phyloP scores from a whole-genome alignment of 2,888 invertebrate genomes.

The Cheilosia vernalis region DNA sequence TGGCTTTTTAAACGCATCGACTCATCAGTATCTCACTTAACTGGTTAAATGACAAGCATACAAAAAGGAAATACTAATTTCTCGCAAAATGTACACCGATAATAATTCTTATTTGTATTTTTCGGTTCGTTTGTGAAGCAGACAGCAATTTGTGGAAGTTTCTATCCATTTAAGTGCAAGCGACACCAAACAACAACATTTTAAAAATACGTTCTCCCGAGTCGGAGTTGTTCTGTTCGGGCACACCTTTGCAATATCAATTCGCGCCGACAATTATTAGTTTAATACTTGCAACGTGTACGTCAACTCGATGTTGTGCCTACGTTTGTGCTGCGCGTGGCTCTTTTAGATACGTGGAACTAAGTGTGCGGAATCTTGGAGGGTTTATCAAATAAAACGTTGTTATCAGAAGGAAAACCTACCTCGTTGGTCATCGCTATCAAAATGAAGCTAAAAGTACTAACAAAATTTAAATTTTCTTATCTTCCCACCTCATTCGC shows the following conservation, averaged over 20 bases:
- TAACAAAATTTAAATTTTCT: conserved; percentile 5
- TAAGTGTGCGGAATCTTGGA: conserved; percentile 7
- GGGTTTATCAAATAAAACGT: conserved; percentile 6
- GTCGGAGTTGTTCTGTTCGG: background rate
- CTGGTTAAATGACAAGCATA: conserved; percentile 40
- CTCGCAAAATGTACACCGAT: conserved; percentile 13
- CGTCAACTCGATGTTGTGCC: conserved; percentile 15
- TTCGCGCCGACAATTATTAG: conserved; percentile 14
- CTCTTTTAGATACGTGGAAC: conserved; percentile 36
- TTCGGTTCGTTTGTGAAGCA: conserved; percentile 33
- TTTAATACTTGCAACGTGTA: conserved; percentile 27
- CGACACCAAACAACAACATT: conserved; percentile 42
- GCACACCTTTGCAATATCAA: conserved; percentile 8
- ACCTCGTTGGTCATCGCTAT: conserved; percentile 5
- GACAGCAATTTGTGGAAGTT: conserved; percentile 35
- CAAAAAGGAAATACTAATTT: conserved; percentile 15
- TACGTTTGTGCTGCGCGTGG: conserved; percentile 31
- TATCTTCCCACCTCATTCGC: background rate
- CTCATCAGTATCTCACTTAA: conserved; percentile 42
- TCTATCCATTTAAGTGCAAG: conserved; percentile 41
- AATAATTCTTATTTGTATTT: conserved; percentile 24
- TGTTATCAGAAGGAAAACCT: conserved; percentile 31
- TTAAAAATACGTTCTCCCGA: conserved; percentile 4
- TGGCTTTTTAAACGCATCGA: conserved; percentile 25
- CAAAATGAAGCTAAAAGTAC: conserved; percentile 68